phyloP scores from a whole-genome alignment of 1,140 invertebrate species.

The Drosophila novamexicana region DNA sequence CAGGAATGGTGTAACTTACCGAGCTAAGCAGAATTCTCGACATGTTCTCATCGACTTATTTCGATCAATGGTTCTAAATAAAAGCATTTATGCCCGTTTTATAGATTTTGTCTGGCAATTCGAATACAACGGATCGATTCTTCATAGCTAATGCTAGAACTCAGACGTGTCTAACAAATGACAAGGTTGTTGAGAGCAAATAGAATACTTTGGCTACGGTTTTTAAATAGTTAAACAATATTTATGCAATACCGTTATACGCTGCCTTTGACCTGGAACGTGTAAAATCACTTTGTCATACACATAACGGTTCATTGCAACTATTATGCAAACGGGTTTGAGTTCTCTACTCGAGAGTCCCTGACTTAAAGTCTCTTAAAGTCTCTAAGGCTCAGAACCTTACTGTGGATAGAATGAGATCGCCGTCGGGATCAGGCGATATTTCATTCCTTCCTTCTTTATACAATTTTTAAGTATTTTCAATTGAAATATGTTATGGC shows the following conservation, averaged over 20 bases:
- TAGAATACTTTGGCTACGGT: conserved; percentile 47
- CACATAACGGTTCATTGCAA: too few species aligned
- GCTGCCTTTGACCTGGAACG: too few species aligned
- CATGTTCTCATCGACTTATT: neutral
- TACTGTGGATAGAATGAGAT: too few species aligned
- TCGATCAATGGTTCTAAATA: neutral
- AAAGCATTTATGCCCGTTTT: neutral
- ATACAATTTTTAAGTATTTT: too few species aligned
- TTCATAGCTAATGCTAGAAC: neutral
- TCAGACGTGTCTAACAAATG: neutral
- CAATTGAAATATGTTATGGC: neutral
- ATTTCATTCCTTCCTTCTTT: too few species aligned
- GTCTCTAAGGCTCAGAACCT: too few species aligned
- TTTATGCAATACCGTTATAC: neutral
- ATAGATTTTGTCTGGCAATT: neutral
- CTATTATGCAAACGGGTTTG: too few species aligned
- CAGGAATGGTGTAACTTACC: neutral
- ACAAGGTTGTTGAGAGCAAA: conserved; percentile 26
- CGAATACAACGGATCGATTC: neutral
- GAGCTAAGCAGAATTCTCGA: neutral
- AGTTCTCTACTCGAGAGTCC: too few species aligned
- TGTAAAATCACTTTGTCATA: too few species aligned
- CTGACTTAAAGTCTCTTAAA: too few species aligned
- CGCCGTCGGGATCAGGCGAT: too few species aligned
- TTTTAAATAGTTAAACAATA: conserved; percentile 28